Conservation (phyloP, 2,797 vertebrate genomes). For the Xenentodon cancila region DNA sequence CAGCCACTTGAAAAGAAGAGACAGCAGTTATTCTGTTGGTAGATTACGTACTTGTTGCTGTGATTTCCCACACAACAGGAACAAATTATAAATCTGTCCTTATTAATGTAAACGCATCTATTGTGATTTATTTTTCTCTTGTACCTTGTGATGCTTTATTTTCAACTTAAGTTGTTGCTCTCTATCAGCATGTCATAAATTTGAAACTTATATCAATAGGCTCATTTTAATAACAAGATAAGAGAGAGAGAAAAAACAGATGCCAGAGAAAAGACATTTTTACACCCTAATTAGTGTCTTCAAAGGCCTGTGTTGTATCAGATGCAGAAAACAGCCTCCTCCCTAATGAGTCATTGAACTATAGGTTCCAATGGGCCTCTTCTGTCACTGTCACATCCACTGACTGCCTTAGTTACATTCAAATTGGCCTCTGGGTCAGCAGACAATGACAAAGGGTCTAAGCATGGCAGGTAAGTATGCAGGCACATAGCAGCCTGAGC, state of each 20-base stretch:
- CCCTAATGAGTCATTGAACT: slow-evolving; percentile 76
- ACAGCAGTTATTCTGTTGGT: no score
- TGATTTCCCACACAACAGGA: no score
- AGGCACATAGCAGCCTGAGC: slow-evolving; percentile 54
- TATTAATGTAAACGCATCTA: no score
- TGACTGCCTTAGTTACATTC: slow-evolving; percentile 73
- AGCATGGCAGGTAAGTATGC: slow-evolving; percentile 34
- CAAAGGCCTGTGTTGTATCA: slow-evolving; percentile 64
- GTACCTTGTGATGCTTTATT: background rate
- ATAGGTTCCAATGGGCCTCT: slow-evolving; percentile 67
- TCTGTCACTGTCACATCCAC: slow-evolving; percentile 75
- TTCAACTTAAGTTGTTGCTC: no score
- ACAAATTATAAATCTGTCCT: no score
- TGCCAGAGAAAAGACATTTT: slow-evolving; percentile 65
- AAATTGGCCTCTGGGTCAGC: slow-evolving; percentile 63
- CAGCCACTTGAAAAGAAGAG: no score
- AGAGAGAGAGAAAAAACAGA: slow-evolving; percentile 53
- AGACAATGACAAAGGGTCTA: slow-evolving; percentile 72
- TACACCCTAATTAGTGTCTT: slow-evolving; percentile 73
- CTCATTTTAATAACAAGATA: slow-evolving; percentile 59
- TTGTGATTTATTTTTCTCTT: background rate
- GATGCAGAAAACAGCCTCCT: slow-evolving; percentile 60
- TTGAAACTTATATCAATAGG: slow-evolving; percentile 48
- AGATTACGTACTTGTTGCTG: no score
- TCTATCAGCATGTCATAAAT: no score